Evolutionary conservation across 2,888 invertebrate genomes (phyloP).

Genomic region (Carabus problematicus): DNA sequence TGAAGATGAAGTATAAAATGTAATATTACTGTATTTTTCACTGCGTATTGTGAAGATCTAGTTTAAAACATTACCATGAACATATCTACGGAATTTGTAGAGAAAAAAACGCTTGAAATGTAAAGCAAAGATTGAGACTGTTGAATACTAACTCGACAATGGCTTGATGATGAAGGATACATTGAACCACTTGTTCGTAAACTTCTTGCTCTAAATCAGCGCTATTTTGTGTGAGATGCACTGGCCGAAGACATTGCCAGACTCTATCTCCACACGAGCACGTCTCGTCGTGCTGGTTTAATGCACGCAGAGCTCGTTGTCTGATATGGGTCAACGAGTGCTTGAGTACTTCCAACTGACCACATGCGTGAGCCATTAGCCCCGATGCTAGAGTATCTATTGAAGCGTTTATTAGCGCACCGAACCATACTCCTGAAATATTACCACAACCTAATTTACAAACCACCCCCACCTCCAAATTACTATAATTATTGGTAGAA

Average conservation of each 20-base stretch:
- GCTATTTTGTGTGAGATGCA: conserved; percentile 10
- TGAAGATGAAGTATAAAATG: too few relatives aligned
- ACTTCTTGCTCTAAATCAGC: conserved; percentile 27
- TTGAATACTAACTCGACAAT: conserved; percentile 50
- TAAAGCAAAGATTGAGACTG: too few relatives aligned
- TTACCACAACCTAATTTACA: not conserved
- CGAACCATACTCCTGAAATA: conserved; percentile 54
- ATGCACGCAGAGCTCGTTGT: conserved; percentile 18
- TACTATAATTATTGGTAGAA: too few relatives aligned
- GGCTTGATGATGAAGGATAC: conserved; percentile 51
- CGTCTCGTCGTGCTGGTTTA: not conserved
- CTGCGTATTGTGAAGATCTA: too few relatives aligned
- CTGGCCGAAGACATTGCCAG: not conserved
- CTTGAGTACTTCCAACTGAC: conserved; percentile 60
- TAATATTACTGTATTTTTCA: too few relatives aligned
- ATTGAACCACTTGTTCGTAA: conserved; percentile 46
- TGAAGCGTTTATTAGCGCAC: conserved; percentile 61
- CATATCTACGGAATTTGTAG: too few relatives aligned
- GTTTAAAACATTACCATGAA: too few relatives aligned
- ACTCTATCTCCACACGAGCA: not conserved
- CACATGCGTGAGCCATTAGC: conserved; percentile 61
- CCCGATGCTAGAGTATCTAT: conserved; percentile 61
- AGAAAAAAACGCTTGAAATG: too few relatives aligned
- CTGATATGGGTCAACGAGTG: conserved; percentile 52
- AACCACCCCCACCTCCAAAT: too few relatives aligned